Percentiles rank a stretch among this genome's conserved stretches.
phyloP scores from a whole-genome alignment of 2,888 invertebrate genomes.

The Agonum fuliginosum region DNA sequence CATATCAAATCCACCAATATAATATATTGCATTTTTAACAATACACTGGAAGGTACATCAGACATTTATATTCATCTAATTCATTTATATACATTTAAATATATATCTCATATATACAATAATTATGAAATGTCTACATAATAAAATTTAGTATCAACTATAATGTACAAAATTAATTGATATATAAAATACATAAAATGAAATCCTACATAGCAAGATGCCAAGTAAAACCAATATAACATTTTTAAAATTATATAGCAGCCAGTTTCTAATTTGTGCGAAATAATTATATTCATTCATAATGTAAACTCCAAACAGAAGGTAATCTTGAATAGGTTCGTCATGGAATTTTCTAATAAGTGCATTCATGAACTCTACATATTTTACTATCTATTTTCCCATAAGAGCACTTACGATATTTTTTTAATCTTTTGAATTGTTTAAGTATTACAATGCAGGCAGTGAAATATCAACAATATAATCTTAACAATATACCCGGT shows the following conservation, averaged over 20 bases:
- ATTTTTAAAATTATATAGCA: not conserved
- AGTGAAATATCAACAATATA: constrained; percentile 56
- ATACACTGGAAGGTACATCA: constrained; percentile 24
- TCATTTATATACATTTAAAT: constrained; percentile 40
- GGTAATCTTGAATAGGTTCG: not conserved
- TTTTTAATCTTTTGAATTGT: constrained; percentile 23
- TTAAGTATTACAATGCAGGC: constrained; percentile 44
- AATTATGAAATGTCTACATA: constrained; percentile 11
- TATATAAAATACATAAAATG: not conserved
- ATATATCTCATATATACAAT: constrained; percentile 12
- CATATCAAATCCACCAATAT: constrained; percentile 50
- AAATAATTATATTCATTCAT: not conserved
- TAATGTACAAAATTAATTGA: constrained; percentile 21
- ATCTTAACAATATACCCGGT: constrained; percentile 53
- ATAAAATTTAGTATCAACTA: constrained; percentile 2
- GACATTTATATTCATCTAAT: constrained; percentile 15
- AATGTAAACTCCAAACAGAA: not conserved
- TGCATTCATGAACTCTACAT: constrained; percentile 1
- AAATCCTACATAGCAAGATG: not conserved
- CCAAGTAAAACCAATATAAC: not conserved
- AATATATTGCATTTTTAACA: constrained; percentile 39
- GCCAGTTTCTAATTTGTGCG: not conserved
- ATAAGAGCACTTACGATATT: constrained; percentile 53
- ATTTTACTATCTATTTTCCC: not conserved
- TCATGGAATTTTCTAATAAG: constrained; percentile 32